Percentiles rank a stretch among this genome's conserved stretches.
Conservation (phyloP, 2,113 vertebrate genomes). For the Spheniscus mendiculus region DNA sequence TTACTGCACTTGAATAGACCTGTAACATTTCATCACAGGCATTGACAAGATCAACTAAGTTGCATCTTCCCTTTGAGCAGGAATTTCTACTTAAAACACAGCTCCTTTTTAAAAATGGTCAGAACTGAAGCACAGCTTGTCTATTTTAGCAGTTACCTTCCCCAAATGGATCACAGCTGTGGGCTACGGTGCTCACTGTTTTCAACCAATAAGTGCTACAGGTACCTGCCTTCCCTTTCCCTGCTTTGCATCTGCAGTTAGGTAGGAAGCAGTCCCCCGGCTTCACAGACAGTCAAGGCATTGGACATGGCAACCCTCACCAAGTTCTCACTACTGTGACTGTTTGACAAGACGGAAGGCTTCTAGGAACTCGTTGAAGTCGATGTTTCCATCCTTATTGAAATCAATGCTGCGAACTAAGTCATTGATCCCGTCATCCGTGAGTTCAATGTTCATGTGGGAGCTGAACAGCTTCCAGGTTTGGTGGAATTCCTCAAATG, state of each 20-base stretch:
- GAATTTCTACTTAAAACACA: neutral
- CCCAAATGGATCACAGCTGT: neutral
- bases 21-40: neutral
- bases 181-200: neutral
- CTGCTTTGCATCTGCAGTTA: too few relatives aligned
- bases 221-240: neutral
- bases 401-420: conserved; percentile 92
- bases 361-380: conserved; percentile 97
- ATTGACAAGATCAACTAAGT: neutral
- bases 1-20: neutral
- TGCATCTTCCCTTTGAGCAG: neutral
- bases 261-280: neutral
- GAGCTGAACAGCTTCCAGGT: conserved; percentile 91
- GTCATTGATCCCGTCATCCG: conserved; percentile 81
- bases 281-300: neutral
- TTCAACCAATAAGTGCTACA: neutral
- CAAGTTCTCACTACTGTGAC: conserved; percentile 36
- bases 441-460: conserved; percentile 84
- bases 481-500: conserved; percentile 90
- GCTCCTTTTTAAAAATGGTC: neutral
- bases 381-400: conserved; percentile 93
- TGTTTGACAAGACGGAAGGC: conserved; percentile 88
- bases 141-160: neutral
- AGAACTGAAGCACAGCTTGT: neutral
- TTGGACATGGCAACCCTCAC: rapidly evolving